phyloP scores from a whole-genome alignment of 2,888 invertebrate genomes.

The Ischnura elegans region DNA sequence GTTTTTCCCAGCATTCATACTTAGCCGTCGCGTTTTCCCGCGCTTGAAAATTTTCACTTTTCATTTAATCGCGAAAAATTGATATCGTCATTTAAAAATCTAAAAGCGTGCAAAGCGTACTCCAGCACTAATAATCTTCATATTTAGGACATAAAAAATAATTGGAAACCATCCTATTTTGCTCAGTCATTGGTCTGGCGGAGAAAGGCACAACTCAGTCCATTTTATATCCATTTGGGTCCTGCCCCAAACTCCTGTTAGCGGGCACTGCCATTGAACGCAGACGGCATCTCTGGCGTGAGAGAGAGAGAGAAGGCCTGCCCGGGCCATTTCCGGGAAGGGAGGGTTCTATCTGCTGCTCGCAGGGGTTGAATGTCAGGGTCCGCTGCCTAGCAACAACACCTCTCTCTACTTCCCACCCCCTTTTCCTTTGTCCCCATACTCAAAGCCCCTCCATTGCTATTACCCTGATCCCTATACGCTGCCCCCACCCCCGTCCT shows the following conservation, averaged over 20 bases:
- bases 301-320: background rate
- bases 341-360: background rate
- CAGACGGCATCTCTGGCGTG: background rate
- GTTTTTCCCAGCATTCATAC: no score
- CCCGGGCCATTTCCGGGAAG: slow-evolving; percentile 9
- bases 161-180: no score
- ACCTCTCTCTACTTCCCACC: slow-evolving; percentile 5
- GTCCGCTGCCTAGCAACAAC: slow-evolving; percentile 64
- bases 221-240: slow-evolving; percentile 57
- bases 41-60: no score
- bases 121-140: no score
- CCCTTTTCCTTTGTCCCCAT: background rate
- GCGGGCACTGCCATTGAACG: background rate
- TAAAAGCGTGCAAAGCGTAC: no score
- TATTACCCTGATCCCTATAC: background rate
- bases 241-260: background rate
- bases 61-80: no score
- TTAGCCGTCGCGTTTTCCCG: no score
- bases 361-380: slow-evolving; percentile 48
- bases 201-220: background rate
- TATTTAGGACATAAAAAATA: no score
- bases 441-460: background rate
- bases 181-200: background rate
- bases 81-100: no score
- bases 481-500: background rate